These are phyloP conservation scores for Serranus cabrilla DNA, from an alignment of 2,797 vertebrate genomes.

Conservation along the genomic window DNA sequence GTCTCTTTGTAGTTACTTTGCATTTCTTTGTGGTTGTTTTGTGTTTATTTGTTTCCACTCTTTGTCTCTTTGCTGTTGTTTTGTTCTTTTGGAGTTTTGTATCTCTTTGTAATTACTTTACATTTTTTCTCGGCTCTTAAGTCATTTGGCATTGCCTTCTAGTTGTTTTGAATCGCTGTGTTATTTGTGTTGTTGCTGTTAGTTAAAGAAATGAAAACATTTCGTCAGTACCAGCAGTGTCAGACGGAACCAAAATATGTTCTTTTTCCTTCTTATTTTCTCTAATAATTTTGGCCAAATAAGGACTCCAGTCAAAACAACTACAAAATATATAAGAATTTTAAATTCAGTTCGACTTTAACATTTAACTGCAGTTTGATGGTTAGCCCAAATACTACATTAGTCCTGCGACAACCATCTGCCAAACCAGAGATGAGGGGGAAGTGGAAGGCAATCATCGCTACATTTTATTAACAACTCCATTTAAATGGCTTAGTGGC, in stretches of 20 bases:
- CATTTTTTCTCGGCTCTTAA: not conserved
- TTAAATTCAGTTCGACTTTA: slow-evolving; percentile 19
- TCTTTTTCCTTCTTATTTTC: not conserved
- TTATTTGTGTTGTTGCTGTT: not conserved
- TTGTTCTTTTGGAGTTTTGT: too few species aligned
- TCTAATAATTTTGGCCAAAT: not conserved
- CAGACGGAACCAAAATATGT: not conserved
- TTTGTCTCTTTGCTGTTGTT: not conserved
- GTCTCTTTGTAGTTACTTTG: not conserved
- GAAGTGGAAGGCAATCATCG: slow-evolving; percentile 76
- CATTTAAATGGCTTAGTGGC: slow-evolving; percentile 79
- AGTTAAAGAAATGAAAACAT: too few species aligned
- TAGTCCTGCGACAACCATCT: slow-evolving; percentile 64
- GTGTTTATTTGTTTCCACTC: not conserved
- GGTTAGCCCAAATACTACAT: slow-evolving; percentile 52
- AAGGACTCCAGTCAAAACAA: not conserved
- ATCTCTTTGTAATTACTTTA: not conserved
- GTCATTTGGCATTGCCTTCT: not conserved
- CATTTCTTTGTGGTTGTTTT: not conserved
- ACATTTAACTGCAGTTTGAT: slow-evolving; percentile 34
- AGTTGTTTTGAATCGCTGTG: not conserved
- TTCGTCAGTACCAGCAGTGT: not conserved
- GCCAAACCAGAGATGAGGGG: slow-evolving; percentile 54
- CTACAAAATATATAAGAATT: not conserved
- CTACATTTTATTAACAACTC: slow-evolving; percentile 82